These are phyloP conservation scores for Lagopus leucura DNA, from an alignment of 2,113 vertebrate species.

Conservation along the genomic window DNA sequence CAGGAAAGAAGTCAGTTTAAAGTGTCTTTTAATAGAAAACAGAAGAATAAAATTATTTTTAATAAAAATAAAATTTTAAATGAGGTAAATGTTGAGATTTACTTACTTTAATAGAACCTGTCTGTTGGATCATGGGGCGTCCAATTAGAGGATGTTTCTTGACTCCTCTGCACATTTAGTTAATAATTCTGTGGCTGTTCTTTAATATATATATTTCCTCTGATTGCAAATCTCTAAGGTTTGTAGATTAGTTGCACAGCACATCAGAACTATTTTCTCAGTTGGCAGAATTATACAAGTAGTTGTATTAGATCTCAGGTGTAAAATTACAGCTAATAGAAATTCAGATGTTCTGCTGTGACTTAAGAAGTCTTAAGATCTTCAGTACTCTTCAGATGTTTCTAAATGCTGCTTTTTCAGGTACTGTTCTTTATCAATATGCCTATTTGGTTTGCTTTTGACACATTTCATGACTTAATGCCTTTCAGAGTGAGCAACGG, in stretches of 20 bases:
- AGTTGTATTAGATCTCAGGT: conserved; percentile 41
- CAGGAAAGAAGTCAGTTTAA: not conserved
- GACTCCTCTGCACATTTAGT: not conserved
- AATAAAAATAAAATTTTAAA: not conserved
- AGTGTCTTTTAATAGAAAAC: not conserved
- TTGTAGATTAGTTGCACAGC: conserved; percentile 13
- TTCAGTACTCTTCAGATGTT: not conserved
- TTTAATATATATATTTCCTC: not conserved
- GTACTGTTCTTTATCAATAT: not conserved
- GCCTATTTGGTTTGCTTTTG: conserved; percentile 28
- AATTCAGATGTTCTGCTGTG: conserved; percentile 29
- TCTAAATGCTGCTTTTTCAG: not conserved
- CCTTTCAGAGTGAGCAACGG: not conserved
- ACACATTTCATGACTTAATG: conserved; percentile 1
- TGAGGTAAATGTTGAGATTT: not conserved
- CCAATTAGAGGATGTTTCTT: not conserved
- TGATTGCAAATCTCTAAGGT: conserved; percentile 34
- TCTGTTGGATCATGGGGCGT: not conserved
- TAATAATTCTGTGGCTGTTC: not conserved
- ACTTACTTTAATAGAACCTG: not conserved
- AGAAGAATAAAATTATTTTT: not conserved
- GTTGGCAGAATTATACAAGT: conserved; percentile 44
- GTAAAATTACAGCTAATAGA: conserved; percentile 43
- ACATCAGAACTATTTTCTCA: conserved; percentile 27
- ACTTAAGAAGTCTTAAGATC: not conserved